These are phyloP conservation scores for Danaus plexippus DNA, from an alignment of 1,140 invertebrate species.

Conservation along the genomic window DNA sequence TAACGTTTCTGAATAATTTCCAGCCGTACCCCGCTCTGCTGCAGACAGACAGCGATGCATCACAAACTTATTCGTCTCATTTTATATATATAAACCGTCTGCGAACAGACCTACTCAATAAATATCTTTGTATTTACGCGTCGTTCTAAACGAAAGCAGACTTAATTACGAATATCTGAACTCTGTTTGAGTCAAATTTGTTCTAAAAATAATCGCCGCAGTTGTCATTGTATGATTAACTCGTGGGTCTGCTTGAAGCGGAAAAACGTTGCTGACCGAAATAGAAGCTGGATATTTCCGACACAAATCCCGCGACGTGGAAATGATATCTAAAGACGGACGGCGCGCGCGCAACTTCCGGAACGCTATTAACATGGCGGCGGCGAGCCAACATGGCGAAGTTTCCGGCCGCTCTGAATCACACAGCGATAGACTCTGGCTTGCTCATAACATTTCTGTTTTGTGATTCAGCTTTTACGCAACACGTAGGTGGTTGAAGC, in stretches of 20 bases:
- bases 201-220: conserved; percentile 56
- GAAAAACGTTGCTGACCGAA: conserved; percentile 62
- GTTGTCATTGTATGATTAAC: conserved; percentile 62
- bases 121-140: conserved; percentile 13
- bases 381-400: conserved; percentile 63
- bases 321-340: conserved; percentile 63
- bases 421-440: conserved; percentile 54
- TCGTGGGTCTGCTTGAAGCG: conserved; percentile 55
- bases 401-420: conserved; percentile 68
- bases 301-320: conserved; percentile 50
- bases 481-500: conserved; percentile 43
- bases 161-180: conserved; percentile 50
- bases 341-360: conserved; percentile 69
- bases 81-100: no score
- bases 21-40: no score
- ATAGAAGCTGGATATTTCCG: conserved; percentile 66
- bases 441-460: conserved; percentile 66
- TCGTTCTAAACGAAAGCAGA: conserved; percentile 34
- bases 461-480: conserved; percentile 64
- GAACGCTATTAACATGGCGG: conserved; percentile 67
- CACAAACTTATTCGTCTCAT: no score
- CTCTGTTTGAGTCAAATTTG: conserved; percentile 47
- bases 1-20: no score
- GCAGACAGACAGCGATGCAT: no score
- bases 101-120: no score